Conservation (phyloP, 2,888 invertebrate species). For the Phania funesta region DNA sequence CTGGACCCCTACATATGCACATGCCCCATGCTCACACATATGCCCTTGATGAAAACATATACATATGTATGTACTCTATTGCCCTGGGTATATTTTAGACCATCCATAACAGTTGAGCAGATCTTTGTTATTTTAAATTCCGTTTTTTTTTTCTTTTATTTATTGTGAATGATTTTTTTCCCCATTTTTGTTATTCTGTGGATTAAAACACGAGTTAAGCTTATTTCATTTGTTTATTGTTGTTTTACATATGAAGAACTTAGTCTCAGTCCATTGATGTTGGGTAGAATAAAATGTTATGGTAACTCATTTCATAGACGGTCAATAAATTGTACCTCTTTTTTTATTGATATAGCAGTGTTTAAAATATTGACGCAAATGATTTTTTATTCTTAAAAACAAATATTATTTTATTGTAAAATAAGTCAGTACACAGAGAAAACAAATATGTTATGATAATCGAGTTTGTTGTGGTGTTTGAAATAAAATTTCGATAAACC, state of each 20-base stretch:
- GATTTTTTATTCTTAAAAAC: neutral
- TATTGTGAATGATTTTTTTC: neutral
- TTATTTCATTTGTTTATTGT: conserved; percentile 49
- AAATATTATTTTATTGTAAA: too few species aligned
- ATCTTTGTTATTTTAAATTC: conserved; percentile 32
- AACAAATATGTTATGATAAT: too few species aligned
- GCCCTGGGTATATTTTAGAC: conserved; percentile 12
- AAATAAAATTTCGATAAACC: too few species aligned
- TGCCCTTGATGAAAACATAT: neutral
- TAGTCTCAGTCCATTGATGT: conserved; percentile 13
- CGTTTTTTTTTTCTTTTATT: neutral
- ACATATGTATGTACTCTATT: neutral
- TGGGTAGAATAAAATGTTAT: conserved; percentile 6
- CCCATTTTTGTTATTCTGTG: conserved; percentile 11
- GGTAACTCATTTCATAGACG: neutral
- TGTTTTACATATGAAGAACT: conserved; percentile 47
- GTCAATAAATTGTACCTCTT: conserved; percentile 3
- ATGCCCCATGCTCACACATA: neutral
- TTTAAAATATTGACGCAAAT: neutral
- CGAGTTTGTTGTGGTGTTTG: too few species aligned
- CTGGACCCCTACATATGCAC: neutral
- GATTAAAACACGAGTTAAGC: conserved; percentile 50
- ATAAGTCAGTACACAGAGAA: too few species aligned
- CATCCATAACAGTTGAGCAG: conserved; percentile 27
- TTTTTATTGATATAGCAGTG: neutral